Conservation (phyloP, 2,888 invertebrate genomes). For the Hydrotaea cyrtoneurina region DNA sequence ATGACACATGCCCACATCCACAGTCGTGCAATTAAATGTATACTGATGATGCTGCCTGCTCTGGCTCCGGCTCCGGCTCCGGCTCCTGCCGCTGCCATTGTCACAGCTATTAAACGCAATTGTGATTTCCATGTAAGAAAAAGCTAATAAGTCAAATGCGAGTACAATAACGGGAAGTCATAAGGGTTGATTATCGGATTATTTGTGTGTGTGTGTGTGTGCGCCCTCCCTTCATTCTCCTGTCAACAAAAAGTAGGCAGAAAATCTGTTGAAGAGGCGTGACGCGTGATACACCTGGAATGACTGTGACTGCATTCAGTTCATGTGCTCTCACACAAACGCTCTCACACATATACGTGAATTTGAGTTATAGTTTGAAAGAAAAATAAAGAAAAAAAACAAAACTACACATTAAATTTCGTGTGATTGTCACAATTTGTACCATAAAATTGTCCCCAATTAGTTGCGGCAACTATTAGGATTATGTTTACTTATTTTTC, state of each 20-base stretch:
- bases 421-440: conserved; percentile 79
- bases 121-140: conserved; percentile 50
- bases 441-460: conserved; percentile 79
- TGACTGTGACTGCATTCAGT: conserved; percentile 69
- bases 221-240: conserved; percentile 48
- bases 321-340: no score
- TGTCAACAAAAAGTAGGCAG: conserved; percentile 60
- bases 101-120: conserved; percentile 49
- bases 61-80: neutral
- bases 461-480: conserved; percentile 58
- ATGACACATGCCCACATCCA: conserved; percentile 17
- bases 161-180: conserved; percentile 38
- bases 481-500: neutral
- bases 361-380: no score
- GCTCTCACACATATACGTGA: no score
- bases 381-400: no score
- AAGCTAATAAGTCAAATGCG: conserved; percentile 75
- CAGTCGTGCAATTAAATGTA: conserved; percentile 52
- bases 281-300: conserved; percentile 79
- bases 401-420: neutral
- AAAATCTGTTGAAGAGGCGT: conserved; percentile 74
- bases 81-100: conserved; percentile 24
- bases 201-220: conserved; percentile 32
- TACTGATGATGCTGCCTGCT: conserved; percentile 36
- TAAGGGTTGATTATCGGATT: conserved; percentile 55